A percentile compares a stretch with the other conserved stretches of the same genome.
These are phyloP conservation scores for Drosophila lowei DNA, from an alignment of 1,140 invertebrate species.

Conservation along the genomic window DNA sequence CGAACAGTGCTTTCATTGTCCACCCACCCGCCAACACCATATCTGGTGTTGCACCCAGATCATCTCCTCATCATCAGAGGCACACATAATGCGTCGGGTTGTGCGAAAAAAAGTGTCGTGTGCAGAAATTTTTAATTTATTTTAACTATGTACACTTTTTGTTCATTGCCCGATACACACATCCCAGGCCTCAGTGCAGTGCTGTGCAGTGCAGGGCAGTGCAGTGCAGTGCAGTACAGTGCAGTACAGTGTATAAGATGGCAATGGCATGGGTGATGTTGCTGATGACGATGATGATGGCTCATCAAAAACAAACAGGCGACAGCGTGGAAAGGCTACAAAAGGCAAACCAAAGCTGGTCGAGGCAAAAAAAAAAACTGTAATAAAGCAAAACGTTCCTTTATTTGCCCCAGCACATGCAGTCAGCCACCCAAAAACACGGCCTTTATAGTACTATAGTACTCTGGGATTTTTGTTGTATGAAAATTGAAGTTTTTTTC, in stretches of 20 bases:
- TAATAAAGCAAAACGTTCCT: conserved; percentile 39
- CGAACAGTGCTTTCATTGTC: background rate
- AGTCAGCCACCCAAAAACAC: conserved; percentile 10
- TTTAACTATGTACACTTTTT: conserved; percentile 42
- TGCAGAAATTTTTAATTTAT: conserved; percentile 59
- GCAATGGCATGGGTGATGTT: conserved; percentile 3
- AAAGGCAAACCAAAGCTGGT: conserved; percentile 22
- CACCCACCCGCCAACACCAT: conserved; percentile 4
- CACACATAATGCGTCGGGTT: background rate
- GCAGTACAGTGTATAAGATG: conserved; percentile 32
- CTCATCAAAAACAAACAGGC: conserved; percentile 54
- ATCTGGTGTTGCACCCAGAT: conserved; percentile 21
- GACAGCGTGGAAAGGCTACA: conserved; percentile 44
- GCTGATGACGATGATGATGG: conserved; percentile 27
- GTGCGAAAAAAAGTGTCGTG: conserved; percentile 35
- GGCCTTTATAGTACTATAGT: background rate
- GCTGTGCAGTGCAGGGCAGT: background rate
- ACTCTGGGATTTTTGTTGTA: conserved; percentile 43
- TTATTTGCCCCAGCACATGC: conserved; percentile 33
- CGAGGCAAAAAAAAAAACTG: conserved; percentile 1
- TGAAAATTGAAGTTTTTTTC: conserved; percentile 52
- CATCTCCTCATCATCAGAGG: conserved; percentile 31
- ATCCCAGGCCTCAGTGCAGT: background rate
- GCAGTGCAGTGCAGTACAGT: background rate
- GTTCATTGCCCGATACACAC: background rate